phyloP scores from a whole-genome alignment of 2,888 invertebrate species.

The Himalopsyche tibetana region DNA sequence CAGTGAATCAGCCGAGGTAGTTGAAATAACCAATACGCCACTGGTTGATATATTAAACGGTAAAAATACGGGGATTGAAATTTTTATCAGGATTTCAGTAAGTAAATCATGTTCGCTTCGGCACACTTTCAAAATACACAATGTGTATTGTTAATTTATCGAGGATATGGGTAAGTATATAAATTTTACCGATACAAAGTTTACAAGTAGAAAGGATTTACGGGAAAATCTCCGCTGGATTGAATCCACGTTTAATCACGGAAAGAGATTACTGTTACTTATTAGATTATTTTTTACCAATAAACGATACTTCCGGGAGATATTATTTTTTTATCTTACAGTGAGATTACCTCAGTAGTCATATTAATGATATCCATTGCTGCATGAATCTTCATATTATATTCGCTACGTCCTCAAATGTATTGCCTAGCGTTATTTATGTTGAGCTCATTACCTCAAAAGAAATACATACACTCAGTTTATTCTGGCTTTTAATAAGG shows the following conservation, averaged over 20 bases:
- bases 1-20: neutral
- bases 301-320: too few species aligned
- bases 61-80: conserved; percentile 30
- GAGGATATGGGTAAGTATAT: conserved; percentile 31
- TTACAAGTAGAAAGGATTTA: neutral
- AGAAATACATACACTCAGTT: too few species aligned
- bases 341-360: too few species aligned
- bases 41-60: conserved; percentile 9
- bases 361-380: too few species aligned
- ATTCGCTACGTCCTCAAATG: too few species aligned
- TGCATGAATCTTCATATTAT: too few species aligned
- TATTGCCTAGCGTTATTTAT: too few species aligned
- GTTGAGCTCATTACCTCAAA: too few species aligned
- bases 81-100: conserved; percentile 19
- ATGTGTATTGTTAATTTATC: conserved; percentile 30
- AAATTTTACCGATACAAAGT: neutral
- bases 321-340: too few species aligned
- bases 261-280: neutral
- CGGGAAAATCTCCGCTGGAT: conserved; percentile 4
- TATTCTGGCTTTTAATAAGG: too few species aligned
- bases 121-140: conserved; percentile 30
- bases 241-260: neutral
- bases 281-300: too few species aligned
- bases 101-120: conserved; percentile 22
- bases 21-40: conserved; percentile 1